phyloP scores from a whole-genome alignment of 1,140 invertebrate genomes.

The Hycleus cichorii region DNA sequence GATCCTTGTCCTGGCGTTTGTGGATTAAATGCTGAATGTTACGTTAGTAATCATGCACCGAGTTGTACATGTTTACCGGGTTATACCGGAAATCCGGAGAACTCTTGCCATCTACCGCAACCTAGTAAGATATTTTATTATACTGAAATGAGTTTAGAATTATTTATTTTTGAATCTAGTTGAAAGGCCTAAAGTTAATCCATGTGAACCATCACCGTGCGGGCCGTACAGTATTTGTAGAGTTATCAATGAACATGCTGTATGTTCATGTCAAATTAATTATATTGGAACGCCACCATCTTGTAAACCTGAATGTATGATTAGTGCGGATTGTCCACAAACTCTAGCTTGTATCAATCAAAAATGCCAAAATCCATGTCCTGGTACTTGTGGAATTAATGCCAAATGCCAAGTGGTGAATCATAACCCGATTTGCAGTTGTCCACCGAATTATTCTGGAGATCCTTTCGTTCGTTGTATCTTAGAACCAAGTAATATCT shows the following conservation, averaged over 20 bases:
- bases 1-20: constrained; percentile 68
- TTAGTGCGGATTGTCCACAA: constrained; percentile 64
- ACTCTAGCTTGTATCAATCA: constrained; percentile 63
- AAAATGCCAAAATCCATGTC: constrained; percentile 70
- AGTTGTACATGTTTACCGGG: constrained; percentile 63
- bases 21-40: constrained; percentile 64
- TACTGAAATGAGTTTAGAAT: background rate
- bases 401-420: constrained; percentile 66
- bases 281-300: constrained; percentile 63
- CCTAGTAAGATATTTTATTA: constrained; percentile 46
- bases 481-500: constrained; percentile 48
- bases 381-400: constrained; percentile 63
- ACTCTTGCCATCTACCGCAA: constrained; percentile 48
- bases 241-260: constrained; percentile 54
- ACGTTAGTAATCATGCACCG: constrained; percentile 66
- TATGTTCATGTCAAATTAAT: constrained; percentile 61
- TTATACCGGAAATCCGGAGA: constrained; percentile 66
- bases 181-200: constrained; percentile 47
- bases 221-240: constrained; percentile 65
- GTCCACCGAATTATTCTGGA: constrained; percentile 56
- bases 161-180: constrained; percentile 36
- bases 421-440: constrained; percentile 71
- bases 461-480: constrained; percentile 67
- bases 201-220: constrained; percentile 61
- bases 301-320: constrained; percentile 67